phyloP scores from a whole-genome alignment of 1,140 invertebrate genomes.

The Ruditapes philippinarum region DNA sequence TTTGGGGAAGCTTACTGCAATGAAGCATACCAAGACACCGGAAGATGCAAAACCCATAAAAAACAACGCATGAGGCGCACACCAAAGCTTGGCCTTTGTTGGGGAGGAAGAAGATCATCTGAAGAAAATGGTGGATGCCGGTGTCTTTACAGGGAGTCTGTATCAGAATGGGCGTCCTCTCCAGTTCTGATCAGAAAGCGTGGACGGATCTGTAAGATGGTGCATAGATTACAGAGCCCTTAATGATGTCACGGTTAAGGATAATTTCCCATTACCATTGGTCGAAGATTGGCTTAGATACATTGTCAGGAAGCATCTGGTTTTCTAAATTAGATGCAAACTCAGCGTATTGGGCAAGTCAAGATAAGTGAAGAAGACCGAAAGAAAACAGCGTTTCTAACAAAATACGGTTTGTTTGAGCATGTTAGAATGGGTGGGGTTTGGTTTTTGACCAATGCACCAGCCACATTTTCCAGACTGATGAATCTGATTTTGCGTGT shows the following conservation, averaged over 20 bases:
- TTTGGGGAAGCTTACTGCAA: neutral
- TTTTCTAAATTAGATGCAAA: too few relatives aligned
- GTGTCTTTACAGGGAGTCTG: neutral
- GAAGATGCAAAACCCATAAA: conserved; percentile 17
- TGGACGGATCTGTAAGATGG: neutral
- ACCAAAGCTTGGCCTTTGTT: neutral
- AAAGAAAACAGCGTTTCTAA: too few relatives aligned
- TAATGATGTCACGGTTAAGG: conserved; percentile 2
- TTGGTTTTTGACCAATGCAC: too few relatives aligned
- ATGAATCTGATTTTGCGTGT: conserved; percentile 10
- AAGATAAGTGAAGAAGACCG: too few relatives aligned
- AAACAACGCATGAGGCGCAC: neutral
- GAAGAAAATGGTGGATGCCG: too few relatives aligned
- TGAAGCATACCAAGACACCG: neutral
- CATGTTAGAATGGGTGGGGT: neutral
- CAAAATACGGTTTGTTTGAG: neutral
- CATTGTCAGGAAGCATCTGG: too few relatives aligned
- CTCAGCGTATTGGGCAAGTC: too few relatives aligned
- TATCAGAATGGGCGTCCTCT: neutral
- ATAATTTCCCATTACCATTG: neutral
- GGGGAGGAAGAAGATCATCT: neutral
- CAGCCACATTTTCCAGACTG: conserved; percentile 7
- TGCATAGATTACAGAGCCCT: conserved; percentile 22
- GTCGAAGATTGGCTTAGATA: neutral
- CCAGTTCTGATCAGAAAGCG: neutral